These are phyloP conservation scores for Delia radicum DNA, from an alignment of 1,140 invertebrate species.

Conservation along the genomic window DNA sequence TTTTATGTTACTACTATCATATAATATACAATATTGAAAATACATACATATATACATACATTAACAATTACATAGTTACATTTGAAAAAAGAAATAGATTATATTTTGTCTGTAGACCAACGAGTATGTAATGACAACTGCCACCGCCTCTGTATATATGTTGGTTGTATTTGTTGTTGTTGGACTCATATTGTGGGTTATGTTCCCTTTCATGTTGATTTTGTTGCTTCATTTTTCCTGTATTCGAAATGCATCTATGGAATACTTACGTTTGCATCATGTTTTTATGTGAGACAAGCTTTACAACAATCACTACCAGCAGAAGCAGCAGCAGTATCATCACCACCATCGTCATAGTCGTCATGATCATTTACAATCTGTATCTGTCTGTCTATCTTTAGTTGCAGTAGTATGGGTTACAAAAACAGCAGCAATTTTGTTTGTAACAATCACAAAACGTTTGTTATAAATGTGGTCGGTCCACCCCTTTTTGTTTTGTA, in stretches of 20 bases:
- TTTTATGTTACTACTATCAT: too few species aligned
- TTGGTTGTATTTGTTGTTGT: too few species aligned
- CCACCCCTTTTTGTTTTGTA: background rate
- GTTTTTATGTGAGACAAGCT: background rate
- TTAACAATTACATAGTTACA: background rate
- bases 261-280: background rate
- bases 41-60: background rate
- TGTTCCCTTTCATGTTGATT: background rate
- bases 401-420: background rate
- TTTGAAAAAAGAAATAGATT: background rate
- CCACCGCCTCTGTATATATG: background rate
- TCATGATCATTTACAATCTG: background rate
- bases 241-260: background rate
- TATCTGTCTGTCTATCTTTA: background rate
- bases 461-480: background rate
- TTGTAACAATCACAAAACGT: background rate
- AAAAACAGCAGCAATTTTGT: background rate
- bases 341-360: background rate
- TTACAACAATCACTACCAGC: background rate
- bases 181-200: background rate
- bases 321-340: background rate
- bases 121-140: conserved; percentile 1
- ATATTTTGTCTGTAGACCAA: background rate
- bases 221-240: background rate
- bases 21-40: too few species aligned